Base-by-base conservation (phyloP, 2,888 invertebrate species). In the Boloria euphrosyne region DNA sequence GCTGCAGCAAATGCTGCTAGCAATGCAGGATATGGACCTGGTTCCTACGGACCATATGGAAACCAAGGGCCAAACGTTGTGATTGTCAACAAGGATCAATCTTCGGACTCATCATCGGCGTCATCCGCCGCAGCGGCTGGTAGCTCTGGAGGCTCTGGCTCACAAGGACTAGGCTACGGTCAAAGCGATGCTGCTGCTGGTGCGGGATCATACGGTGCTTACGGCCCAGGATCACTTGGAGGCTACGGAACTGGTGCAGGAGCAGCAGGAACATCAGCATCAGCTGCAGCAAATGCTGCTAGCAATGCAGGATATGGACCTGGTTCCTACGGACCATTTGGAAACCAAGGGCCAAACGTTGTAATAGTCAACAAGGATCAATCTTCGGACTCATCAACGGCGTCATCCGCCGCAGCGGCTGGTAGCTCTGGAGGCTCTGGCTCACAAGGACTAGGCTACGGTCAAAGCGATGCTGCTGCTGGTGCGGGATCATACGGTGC, bases 351-450 rank as follows among this genome's bases (percentile, higher is more conserved):
- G 55, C 17, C 16, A 49, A 46, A 16, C 14, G 65, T 71, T 18
- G 47, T 71, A 6, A 54, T 72, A 13, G 62, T 71, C 18, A 70
- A 71, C 44, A 65, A 68, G 27, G 62, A 47, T 17, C 44, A 58
- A 0, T 14, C 18, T 4, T 47, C 5, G 14, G 22, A 18, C 4
- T 46, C 55, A 10, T 43, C 18, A 7, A 1, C 55, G 18, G 14
- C 13, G 13, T 16, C 55, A 44, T 16, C 55, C 1, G n/a, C 16
- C 47, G 31, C 31, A 38, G 31, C 31, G 2, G 47, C n/a, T 5
- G 47, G 1, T 47, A 4, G 47, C 16, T 0, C 47, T 16, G 47
- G n/a, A 13, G 14, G n/a, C 10, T 13, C n/a, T 46, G n/a, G 57
- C 7, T 47, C n/a, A 47, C 47, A n/a, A 47, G 47, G 47, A n/a